A percentile compares a stretch with the other conserved stretches of the same genome.
Evolutionary conservation across 2,113 vertebrate genomes (phyloP).

Genomic region (Pristiophorus japonicus): DNA sequence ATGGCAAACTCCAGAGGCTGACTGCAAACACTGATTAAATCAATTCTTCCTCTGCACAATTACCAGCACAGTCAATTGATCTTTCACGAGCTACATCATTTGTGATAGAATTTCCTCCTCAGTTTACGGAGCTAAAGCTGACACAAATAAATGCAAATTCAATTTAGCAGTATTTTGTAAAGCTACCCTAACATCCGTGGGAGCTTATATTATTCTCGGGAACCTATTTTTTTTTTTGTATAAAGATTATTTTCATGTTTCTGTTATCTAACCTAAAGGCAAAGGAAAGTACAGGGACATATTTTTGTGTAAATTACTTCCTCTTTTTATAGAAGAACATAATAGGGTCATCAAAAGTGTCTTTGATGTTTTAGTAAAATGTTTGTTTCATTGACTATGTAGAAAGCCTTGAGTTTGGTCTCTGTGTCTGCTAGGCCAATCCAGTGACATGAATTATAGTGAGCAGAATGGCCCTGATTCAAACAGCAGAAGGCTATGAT

Average conservation of each 20-base stretch:
- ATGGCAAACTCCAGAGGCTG: neutral
- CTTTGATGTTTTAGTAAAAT: neutral
- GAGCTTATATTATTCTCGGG: neutral
- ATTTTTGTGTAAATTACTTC: neutral
- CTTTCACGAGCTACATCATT: slow-evolving; percentile 22
- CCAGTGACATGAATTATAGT: neutral
- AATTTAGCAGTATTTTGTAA: slow-evolving; percentile 9
- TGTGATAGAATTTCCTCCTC: neutral
- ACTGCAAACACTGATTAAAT: slow-evolving; percentile 25
- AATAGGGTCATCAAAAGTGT: neutral
- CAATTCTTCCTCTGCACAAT: slow-evolving; percentile 8
- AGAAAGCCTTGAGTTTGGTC: neutral
- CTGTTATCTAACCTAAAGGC: neutral
- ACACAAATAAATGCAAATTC: slow-evolving; percentile 13
- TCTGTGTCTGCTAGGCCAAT: neutral
- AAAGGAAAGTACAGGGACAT: neutral
- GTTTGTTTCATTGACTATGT: neutral
- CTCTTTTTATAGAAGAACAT: neutral
- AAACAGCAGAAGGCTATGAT: neutral
- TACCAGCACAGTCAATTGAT: slow-evolving; percentile 15
- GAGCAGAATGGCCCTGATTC: neutral
- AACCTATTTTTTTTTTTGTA: neutral
- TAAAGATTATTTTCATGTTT: neutral
- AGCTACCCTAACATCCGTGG: neutral
- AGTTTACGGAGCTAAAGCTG: neutral